These are phyloP conservation scores for Myotis findleyi DNA, from an alignment of 2,797 vertebrate species.

Conservation along the genomic window DNA sequence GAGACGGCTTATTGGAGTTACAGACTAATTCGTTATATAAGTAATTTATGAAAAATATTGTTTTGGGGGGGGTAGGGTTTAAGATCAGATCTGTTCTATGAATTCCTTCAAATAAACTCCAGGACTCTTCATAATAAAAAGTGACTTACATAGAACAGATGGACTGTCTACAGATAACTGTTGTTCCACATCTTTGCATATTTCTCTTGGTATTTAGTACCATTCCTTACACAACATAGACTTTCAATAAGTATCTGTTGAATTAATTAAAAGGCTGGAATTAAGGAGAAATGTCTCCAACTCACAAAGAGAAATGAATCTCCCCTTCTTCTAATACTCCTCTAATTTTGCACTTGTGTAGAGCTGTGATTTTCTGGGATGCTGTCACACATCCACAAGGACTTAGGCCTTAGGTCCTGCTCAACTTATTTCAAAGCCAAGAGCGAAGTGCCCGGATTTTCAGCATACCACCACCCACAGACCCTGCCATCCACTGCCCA, in stretches of 20 bases:
- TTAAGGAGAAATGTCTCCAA: conserved; percentile 51
- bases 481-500: conserved; percentile 52
- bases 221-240: not conserved
- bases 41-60: conserved; percentile 20
- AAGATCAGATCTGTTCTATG: conserved; percentile 22
- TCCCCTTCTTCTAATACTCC: conserved; percentile 39
- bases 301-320: conserved; percentile 38
- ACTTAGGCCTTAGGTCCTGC: not conserved
- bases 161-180: not conserved
- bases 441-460: conserved; percentile 49
- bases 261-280: conserved; percentile 28
- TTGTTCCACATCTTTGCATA: not conserved
- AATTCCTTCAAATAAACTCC: conserved; percentile 17
- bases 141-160: not conserved
- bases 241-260: not conserved
- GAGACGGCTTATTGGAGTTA: not conserved
- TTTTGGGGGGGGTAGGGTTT: not conserved
- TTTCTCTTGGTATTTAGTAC: not conserved
- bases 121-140: not conserved
- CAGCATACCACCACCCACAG: conserved; percentile 72
- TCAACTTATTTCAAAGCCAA: conserved; percentile 2
- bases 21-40: not conserved
- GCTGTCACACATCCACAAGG: not conserved
- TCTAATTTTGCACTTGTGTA: conserved; percentile 38
- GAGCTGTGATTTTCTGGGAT: conserved; percentile 24